Conservation (phyloP, 2,888 invertebrate genomes). For the Trichogramma evanescens region DNA sequence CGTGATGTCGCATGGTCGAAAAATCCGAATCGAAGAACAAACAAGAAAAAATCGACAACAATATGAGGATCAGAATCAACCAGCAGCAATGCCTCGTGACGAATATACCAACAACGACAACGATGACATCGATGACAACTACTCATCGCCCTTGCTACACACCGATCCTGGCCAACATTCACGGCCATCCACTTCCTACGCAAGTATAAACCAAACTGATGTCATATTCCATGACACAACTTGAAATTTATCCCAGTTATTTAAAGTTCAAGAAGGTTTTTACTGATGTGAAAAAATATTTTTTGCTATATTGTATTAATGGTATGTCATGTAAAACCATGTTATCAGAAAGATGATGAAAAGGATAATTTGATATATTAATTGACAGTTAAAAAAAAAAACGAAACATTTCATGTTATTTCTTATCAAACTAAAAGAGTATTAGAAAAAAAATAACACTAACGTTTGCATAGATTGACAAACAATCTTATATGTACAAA, state of each 20-base stretch:
- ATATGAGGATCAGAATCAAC: constrained; percentile 6
- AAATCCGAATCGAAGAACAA: constrained; percentile 45
- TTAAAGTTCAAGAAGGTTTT: too few species aligned
- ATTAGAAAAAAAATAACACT: too few species aligned
- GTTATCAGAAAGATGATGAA: neutral
- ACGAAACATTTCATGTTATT: neutral
- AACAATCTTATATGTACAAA: too few species aligned
- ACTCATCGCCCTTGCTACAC: constrained; percentile 43
- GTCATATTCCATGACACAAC: constrained; percentile 21
- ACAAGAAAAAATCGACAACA: constrained; percentile 11
- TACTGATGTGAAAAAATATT: too few species aligned
- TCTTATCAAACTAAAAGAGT: too few species aligned
- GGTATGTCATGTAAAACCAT: too few species aligned
- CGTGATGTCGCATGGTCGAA: constrained; percentile 52
- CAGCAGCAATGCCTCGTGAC: constrained; percentile 11
- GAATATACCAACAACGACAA: constrained; percentile 34
- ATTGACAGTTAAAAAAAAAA: neutral
- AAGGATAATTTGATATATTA: neutral
- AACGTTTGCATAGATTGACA: too few species aligned
- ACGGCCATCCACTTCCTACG: constrained; percentile 55
- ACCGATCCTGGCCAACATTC: constrained; percentile 33
- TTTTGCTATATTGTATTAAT: too few species aligned
- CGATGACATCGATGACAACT: constrained; percentile 35
- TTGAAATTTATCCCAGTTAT: constrained; percentile 19
- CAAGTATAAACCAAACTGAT: constrained; percentile 53